Evolutionary conservation across 2,797 vertebrate species (phyloP).

Genomic region (Valencia hispanica): DNA sequence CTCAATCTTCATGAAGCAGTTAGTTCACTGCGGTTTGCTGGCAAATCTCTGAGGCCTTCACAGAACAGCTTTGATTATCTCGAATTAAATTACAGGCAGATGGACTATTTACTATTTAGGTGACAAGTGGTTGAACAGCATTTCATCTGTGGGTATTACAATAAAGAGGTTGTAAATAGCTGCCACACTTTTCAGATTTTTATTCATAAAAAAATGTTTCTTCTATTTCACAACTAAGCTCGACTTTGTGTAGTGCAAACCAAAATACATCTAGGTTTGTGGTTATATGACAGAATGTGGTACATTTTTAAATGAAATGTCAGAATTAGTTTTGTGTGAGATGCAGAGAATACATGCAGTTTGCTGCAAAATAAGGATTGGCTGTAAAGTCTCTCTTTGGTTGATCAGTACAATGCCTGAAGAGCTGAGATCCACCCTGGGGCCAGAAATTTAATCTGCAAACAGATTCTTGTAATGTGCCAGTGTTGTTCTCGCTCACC

Average conservation of each 20-base stretch:
- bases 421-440: conserved; percentile 7
- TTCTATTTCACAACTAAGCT: no score
- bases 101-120: no score
- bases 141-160: no score
- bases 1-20: background rate
- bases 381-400: background rate
- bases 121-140: background rate
- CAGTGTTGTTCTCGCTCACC: conserved; percentile 22
- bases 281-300: no score
- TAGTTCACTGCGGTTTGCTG: background rate
- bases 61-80: background rate
- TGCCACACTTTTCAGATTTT: no score
- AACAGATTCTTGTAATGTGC: conserved; percentile 18
- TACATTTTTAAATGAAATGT: background rate
- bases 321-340: background rate
- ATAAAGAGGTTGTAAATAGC: no score
- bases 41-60: background rate
- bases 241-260: no score
- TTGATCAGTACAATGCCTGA: conserved; percentile 27
- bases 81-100: no score
- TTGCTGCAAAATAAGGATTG: background rate
- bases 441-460: conserved; percentile 25
- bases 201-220: no score
- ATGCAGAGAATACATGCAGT: background rate
- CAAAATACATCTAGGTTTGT: no score